Evolutionary conservation across 2,113 vertebrate genomes (phyloP).

Genomic region (Zonotrichia leucophrys): DNA sequence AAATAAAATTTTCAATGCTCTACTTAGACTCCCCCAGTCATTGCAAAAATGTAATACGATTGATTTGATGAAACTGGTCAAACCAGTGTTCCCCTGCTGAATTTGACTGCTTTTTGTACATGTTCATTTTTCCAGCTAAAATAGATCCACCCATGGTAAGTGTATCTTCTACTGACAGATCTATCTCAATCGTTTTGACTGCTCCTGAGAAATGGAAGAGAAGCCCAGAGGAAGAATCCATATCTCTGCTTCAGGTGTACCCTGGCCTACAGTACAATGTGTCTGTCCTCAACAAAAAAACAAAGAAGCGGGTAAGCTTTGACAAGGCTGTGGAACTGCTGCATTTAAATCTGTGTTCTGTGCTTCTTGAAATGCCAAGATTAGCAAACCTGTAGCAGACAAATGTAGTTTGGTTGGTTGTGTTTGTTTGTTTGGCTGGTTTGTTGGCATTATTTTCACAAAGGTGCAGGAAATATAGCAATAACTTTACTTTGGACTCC

Average conservation of each 20-base stretch:
- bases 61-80: background rate
- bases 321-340: background rate
- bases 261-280: conserved; percentile 80
- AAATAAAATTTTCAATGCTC: background rate
- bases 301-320: conserved; percentile 73
- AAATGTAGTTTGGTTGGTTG: background rate
- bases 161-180: conserved; percentile 72
- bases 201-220: conserved; percentile 83
- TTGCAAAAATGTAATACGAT: background rate
- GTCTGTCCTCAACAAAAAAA: conserved; percentile 72
- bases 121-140: conserved; percentile 69
- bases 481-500: background rate
- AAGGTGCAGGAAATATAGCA: background rate
- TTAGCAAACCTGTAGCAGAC: background rate
- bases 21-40: background rate
- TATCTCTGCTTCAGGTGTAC: conserved; percentile 77
- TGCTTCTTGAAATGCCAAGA: background rate
- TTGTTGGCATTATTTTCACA: background rate
- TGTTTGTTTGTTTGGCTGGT: background rate
- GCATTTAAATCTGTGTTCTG: background rate
- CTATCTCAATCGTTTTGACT: conserved; percentile 74
- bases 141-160: conserved; percentile 81
- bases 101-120: background rate
- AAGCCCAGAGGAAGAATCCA: conserved; percentile 31
- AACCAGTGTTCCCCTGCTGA: background rate